These are phyloP conservation scores for Euura saliciscinereae DNA, from an alignment of 1,140 invertebrate species.

Conservation along the genomic window DNA sequence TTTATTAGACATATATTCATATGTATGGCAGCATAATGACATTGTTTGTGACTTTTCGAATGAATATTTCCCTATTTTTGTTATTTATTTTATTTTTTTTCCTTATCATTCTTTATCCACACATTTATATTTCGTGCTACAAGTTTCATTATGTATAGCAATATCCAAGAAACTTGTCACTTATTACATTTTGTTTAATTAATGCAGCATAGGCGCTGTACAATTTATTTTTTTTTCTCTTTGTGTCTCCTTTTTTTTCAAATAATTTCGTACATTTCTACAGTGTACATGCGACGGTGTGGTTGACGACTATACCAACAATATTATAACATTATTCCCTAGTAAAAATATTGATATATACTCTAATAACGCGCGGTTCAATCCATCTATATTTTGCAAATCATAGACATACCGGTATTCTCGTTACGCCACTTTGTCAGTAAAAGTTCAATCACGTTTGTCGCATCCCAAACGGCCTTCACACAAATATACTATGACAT, in stretches of 20 bases:
- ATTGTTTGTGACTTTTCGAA: conserved; percentile 56
- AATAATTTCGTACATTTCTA: not conserved
- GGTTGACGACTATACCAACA: conserved; percentile 8
- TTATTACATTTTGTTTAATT: conserved; percentile 3
- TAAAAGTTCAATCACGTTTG: not conserved
- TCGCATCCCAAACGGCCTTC: not conserved
- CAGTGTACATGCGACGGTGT: not conserved
- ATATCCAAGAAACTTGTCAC: not conserved
- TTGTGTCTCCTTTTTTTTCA: not conserved
- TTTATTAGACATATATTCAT: conserved; percentile 59
- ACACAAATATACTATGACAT: not conserved
- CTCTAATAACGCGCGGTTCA: conserved; percentile 59
- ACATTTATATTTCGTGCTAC: conserved; percentile 6
- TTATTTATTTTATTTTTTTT: conserved; percentile 28
- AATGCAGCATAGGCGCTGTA: not conserved
- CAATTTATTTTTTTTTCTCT: not conserved
- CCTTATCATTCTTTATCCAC: conserved; percentile 25
- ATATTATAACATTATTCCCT: conserved; percentile 48
- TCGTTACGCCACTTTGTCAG: not conserved
- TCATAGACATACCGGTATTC: conserved; percentile 53
- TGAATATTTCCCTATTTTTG: conserved; percentile 39
- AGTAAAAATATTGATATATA: conserved; percentile 57
- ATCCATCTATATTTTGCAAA: conserved; percentile 59
- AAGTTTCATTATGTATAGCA: not conserved
- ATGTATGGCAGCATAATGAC: conserved; percentile 60